Conservation (phyloP, 2,113 vertebrate genomes). For the Pterocles orientalis region DNA sequence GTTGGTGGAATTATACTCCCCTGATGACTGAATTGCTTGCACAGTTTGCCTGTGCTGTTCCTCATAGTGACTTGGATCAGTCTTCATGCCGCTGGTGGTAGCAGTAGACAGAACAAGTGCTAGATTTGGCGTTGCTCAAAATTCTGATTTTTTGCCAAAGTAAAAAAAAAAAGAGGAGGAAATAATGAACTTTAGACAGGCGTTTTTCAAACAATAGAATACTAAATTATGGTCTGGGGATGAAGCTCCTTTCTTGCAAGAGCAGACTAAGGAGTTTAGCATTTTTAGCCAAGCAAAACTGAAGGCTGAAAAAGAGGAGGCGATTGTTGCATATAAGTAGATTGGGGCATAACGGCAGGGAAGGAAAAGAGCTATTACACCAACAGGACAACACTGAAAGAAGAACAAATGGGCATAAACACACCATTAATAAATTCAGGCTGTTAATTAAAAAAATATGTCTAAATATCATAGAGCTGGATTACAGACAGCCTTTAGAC, state of each 20-base stretch:
- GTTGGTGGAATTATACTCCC: slow-evolving; percentile 19
- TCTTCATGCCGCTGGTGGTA: background rate
- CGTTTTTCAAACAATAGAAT: slow-evolving; percentile 22
- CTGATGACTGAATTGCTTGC: background rate
- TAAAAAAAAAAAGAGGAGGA: background rate
- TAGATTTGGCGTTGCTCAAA: background rate
- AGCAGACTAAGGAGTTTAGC: slow-evolving; percentile 49
- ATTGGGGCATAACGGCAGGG: slow-evolving; percentile 10
- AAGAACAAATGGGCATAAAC: slow-evolving; percentile 24
- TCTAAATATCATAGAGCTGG: background rate
- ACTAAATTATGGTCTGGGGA: slow-evolving; percentile 5
- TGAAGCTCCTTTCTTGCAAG: slow-evolving; percentile 26
- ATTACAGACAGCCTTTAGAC: background rate
- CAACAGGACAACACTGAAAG: background rate
- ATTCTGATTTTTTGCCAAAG: slow-evolving; percentile 32
- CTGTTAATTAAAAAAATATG: slow-evolving; percentile 7
- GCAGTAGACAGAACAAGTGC: background rate
- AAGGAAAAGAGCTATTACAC: slow-evolving; percentile 33
- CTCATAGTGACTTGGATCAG: background rate
- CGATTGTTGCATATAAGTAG: background rate
- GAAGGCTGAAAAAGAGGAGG: slow-evolving; percentile 19
- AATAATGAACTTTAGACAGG: slow-evolving; percentile 32
- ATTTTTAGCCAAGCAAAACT: slow-evolving; percentile 13
- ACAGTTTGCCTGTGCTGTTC: slow-evolving; percentile 7
- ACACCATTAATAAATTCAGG: background rate